Conservation (phyloP, 1,140 invertebrate species). For the Aphidius gifuensis region DNA sequence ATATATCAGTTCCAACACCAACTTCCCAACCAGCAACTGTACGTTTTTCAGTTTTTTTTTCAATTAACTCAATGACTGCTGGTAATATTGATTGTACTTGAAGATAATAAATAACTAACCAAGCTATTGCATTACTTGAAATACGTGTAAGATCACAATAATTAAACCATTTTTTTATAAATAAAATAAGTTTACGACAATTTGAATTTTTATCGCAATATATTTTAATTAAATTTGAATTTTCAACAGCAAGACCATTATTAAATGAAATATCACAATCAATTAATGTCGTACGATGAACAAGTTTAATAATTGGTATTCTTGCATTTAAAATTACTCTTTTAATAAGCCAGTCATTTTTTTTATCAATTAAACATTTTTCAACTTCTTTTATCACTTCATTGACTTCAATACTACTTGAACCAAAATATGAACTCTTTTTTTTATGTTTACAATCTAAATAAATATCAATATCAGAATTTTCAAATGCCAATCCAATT, state of each 20-base stretch:
- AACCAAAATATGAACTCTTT: constrained; percentile 13
- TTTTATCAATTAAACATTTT: constrained; percentile 20
- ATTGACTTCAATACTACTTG: background rate
- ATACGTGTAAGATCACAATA: constrained; percentile 32
- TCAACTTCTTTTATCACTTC: constrained; percentile 13
- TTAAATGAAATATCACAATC: constrained; percentile 60
- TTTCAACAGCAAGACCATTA: constrained; percentile 58
- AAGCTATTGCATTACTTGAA: constrained; percentile 34
- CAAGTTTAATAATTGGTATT: constrained; percentile 59
- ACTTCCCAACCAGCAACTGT: constrained; percentile 33
- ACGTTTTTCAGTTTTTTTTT: constrained; percentile 21
- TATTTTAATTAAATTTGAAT: constrained; percentile 53
- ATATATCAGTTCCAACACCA: constrained; percentile 20
- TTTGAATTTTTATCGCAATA: constrained; percentile 44
- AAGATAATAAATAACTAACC: constrained; percentile 43
- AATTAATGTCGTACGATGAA: constrained; percentile 47
- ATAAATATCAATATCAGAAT: constrained; percentile 57
- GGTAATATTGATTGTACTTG: constrained; percentile 39
- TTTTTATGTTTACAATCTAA: constrained; percentile 45
- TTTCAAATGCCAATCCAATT: constrained; percentile 42
- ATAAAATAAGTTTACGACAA: constrained; percentile 43
- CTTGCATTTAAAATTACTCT: constrained; percentile 33
- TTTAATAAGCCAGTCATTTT: constrained; percentile 29
- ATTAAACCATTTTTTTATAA: constrained; percentile 57
- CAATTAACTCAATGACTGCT: constrained; percentile 34